A percentile compares a stretch with the other conserved stretches of the same genome.
These are phyloP conservation scores for Cartodere bifasciata DNA, from an alignment of 2,888 invertebrate species.

Conservation along the genomic window DNA sequence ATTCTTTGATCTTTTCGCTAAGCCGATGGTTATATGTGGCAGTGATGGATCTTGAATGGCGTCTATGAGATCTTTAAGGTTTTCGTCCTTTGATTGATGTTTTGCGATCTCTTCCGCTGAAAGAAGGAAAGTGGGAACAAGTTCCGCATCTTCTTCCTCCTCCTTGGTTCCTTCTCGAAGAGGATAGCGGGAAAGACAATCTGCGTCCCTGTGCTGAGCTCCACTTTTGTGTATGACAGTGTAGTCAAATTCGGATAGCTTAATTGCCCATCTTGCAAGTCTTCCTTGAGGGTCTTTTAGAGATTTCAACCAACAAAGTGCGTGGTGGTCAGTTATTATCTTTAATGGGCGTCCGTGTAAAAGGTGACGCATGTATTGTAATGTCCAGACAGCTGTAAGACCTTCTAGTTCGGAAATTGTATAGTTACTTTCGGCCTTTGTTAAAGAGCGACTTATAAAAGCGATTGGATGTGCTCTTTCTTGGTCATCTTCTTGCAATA, in stretches of 20 bases:
- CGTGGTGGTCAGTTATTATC: constrained; percentile 9
- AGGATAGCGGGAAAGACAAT: neutral
- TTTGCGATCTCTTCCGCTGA: constrained; percentile 9
- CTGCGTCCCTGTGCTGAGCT: too few species aligned
- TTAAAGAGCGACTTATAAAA: constrained; percentile 20
- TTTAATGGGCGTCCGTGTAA: too few species aligned
- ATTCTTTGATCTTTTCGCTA: constrained; percentile 13
- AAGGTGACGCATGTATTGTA: constrained; percentile 6
- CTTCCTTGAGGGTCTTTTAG: constrained; percentile 8
- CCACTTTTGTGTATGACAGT: constrained; percentile 10
- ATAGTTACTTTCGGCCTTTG: constrained; percentile 24
- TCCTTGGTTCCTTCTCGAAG: neutral
- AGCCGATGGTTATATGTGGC: constrained; percentile 11
- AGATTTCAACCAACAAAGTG: constrained; percentile 10
- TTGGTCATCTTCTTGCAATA: constrained; percentile 19
- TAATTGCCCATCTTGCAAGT: constrained; percentile 12
- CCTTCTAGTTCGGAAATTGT: constrained; percentile 29
- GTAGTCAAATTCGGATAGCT: constrained; percentile 14
- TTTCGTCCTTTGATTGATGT: constrained; percentile 11
- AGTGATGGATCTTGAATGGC: constrained; percentile 10
- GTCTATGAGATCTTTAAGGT: constrained; percentile 9
- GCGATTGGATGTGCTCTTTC: constrained; percentile 24
- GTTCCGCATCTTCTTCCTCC: too few species aligned
- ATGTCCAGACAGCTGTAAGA: constrained; percentile 21
- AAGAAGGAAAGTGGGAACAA: constrained; percentile 13